Conservation (phyloP, 1,140 invertebrate genomes). For the Andricus grossulariae region DNA sequence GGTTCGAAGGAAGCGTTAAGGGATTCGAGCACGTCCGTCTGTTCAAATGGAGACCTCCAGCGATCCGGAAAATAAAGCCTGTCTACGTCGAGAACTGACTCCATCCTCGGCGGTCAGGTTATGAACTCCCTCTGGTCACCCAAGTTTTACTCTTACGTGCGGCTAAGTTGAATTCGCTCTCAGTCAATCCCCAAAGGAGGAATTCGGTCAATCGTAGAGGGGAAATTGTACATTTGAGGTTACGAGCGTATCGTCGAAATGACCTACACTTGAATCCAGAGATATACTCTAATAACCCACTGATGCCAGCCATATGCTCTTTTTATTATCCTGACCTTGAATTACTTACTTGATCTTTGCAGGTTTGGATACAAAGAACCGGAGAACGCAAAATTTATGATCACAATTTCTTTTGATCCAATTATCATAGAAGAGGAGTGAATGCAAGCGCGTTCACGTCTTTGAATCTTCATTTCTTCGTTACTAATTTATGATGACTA, state of each 20-base stretch:
- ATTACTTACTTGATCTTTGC: not conserved
- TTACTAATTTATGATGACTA: too few species aligned
- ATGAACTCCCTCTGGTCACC: conserved; percentile 53
- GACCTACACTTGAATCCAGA: conserved; percentile 5
- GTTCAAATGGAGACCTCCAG: conserved; percentile 63
- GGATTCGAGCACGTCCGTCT: conserved; percentile 62
- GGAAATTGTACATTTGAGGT: not conserved
- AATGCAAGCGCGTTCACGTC: too few species aligned
- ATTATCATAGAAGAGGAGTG: too few species aligned
- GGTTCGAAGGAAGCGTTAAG: conserved; percentile 52
- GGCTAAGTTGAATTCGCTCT: conserved; percentile 24
- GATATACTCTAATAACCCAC: conserved; percentile 20
- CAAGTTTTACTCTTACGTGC: conserved; percentile 1
- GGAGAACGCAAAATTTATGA: too few species aligned
- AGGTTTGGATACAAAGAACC: not conserved
- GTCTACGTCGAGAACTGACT: conserved; percentile 12
- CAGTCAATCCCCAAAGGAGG: conserved; percentile 9
- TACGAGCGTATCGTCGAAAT: conserved; percentile 3
- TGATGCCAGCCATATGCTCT: not conserved
- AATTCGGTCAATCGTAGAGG: not conserved
- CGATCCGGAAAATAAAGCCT: conserved; percentile 66
- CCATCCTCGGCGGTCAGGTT: conserved; percentile 43
- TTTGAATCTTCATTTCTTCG: too few species aligned
- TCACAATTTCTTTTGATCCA: too few species aligned
- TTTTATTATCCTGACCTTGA: not conserved